Conservation (phyloP, 2,113 vertebrate species). For the Fulica atra region DNA sequence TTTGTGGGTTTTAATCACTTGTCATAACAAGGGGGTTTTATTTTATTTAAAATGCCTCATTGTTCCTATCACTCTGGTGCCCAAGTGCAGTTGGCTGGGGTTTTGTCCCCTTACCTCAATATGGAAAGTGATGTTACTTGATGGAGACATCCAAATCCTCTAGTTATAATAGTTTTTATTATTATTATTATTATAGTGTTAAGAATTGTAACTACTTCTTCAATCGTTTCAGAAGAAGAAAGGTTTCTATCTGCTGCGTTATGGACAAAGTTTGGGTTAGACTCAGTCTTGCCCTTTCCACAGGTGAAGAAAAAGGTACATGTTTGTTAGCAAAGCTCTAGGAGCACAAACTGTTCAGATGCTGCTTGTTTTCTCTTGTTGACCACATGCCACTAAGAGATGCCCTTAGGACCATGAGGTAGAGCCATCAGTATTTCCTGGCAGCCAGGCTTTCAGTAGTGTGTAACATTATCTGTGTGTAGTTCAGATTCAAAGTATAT, state of each 20-base stretch:
- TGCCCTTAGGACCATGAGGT: not conserved
- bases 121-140: not conserved
- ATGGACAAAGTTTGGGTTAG: not conserved
- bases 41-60: conserved; percentile 34
- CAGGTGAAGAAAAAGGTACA: not conserved
- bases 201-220: not conserved
- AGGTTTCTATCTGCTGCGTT: not conserved
- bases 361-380: not conserved
- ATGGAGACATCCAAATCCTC: not conserved
- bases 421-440: not conserved
- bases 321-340: not conserved
- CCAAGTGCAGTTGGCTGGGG: not conserved
- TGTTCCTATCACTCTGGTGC: conserved; percentile 46
- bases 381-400: not conserved
- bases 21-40: conserved; percentile 41
- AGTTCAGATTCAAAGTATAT: not conserved
- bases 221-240: not conserved
- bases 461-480: fast-evolving
- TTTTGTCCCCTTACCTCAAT: not conserved
- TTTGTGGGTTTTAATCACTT: conserved; percentile 45
- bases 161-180: not conserved
- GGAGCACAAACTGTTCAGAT: not conserved
- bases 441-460: not conserved
- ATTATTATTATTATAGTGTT: not conserved
- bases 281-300: fast-evolving